Conservation (phyloP, 2,888 invertebrate species). For the Crioceris asparagi region DNA sequence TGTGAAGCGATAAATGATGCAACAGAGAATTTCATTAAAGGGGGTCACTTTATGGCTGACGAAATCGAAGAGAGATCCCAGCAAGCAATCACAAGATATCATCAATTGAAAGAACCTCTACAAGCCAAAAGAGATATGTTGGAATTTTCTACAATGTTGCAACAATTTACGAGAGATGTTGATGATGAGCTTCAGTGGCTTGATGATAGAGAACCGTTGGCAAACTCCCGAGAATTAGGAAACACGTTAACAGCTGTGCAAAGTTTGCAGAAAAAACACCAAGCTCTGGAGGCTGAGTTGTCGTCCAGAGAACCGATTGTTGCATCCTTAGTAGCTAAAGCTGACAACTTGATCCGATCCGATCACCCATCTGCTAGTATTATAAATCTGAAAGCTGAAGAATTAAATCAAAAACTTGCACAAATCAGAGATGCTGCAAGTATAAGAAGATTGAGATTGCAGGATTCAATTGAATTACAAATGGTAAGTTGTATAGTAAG, state of each 20-base stretch:
- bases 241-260: slow-evolving; percentile 62
- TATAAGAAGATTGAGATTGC: slow-evolving; percentile 57
- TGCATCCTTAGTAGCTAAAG: slow-evolving; percentile 59
- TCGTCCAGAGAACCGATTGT: slow-evolving; percentile 79
- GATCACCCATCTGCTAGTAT: slow-evolving; percentile 76
- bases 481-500: slow-evolving; percentile 50
- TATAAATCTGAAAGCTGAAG: slow-evolving; percentile 56
- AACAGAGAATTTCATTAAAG: slow-evolving; percentile 65
- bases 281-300: slow-evolving; percentile 81
- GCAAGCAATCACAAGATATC: slow-evolving; percentile 48
- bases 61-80: slow-evolving; percentile 70
- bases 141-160: slow-evolving; percentile 77
- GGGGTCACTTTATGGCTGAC: slow-evolving; percentile 80
- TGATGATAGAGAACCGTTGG: slow-evolving; percentile 61
- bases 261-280: slow-evolving; percentile 86
- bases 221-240: slow-evolving; percentile 57
- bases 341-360: slow-evolving; percentile 66
- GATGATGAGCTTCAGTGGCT: slow-evolving; percentile 91
- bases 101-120: slow-evolving; percentile 71
- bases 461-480: slow-evolving; percentile 76
- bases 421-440: slow-evolving; percentile 63
- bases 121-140: slow-evolving; percentile 85
- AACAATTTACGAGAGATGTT: slow-evolving; percentile 84
- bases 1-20: slow-evolving; percentile 70
- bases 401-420: slow-evolving; percentile 58